Evolutionary conservation across 2,113 vertebrate genomes (phyloP).

Genomic region (Lepus europaeus): DNA sequence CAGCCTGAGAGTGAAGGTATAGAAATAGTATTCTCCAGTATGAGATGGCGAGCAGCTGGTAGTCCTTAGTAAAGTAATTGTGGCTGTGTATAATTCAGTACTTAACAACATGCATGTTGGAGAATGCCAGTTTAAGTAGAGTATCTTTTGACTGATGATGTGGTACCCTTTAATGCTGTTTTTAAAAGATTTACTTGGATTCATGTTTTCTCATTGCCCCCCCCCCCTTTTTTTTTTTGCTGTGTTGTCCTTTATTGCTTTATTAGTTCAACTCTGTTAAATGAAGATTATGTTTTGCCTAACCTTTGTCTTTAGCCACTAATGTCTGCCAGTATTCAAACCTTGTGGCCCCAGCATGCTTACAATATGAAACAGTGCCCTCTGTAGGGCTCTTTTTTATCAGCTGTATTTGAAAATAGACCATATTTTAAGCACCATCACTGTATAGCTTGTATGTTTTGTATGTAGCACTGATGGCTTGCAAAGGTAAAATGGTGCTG

Average conservation of each 20-base stretch:
- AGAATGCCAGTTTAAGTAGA: constrained; percentile 66
- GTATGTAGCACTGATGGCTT: not conserved
- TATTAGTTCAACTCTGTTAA: not conserved
- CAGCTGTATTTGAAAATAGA: not conserved
- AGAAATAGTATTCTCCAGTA: constrained; percentile 90
- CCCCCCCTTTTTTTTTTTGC: not conserved
- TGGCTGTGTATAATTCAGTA: constrained; percentile 87
- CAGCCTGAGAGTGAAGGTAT: constrained; percentile 96
- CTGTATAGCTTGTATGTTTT: not conserved
- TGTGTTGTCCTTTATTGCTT: constrained; percentile 20
- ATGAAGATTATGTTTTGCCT: constrained; percentile 47
- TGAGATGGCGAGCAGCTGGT: constrained; percentile 88
- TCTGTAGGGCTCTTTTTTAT: not conserved
- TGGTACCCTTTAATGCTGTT: constrained; percentile 28
- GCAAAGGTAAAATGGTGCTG: not conserved
- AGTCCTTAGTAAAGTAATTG: constrained; percentile 86
- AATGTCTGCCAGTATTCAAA: not conserved
- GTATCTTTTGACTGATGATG: not conserved
- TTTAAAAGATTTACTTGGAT: constrained; percentile 4
- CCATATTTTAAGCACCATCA: not conserved
- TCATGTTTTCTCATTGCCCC: constrained; percentile 25
- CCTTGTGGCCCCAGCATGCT: not conserved
- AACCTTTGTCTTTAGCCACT: constrained; percentile 40
- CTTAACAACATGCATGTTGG: constrained; percentile 86
- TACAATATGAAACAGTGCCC: not conserved